Conservation (phyloP, 2,113 vertebrate genomes). For the Apaloderma vittatum region DNA sequence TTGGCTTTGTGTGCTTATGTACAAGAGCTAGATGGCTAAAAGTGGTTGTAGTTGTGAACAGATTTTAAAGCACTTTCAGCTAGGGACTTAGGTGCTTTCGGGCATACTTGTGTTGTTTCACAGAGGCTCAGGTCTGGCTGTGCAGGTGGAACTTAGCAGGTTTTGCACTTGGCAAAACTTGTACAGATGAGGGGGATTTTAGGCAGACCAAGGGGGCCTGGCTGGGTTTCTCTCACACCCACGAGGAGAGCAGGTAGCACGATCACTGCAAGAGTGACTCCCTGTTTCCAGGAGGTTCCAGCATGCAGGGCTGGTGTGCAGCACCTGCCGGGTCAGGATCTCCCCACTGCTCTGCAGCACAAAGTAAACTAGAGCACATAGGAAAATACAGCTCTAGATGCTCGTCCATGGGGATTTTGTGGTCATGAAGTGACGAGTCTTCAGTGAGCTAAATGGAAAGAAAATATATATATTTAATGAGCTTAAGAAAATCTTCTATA, state of each 20-base stretch:
- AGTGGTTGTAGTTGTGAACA: neutral
- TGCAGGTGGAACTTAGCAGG: neutral
- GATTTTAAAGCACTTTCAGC: conserved; percentile 8
- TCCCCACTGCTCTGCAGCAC: neutral
- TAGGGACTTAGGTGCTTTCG: neutral
- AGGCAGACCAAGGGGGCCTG: neutral
- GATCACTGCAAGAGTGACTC: neutral
- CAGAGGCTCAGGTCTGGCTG: neutral
- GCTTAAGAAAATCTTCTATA: neutral
- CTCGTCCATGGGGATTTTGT: neutral
- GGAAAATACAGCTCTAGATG: neutral
- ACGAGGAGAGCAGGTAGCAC: neutral
- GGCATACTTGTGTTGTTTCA: neutral
- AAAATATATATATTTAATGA: conserved; percentile 35
- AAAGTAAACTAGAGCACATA: neutral
- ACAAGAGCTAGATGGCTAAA: neutral
- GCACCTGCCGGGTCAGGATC: neutral
- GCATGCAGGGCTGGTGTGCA: accelerated
- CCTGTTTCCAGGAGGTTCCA: accelerated
- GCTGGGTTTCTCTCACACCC: neutral
- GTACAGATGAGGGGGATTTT: neutral
- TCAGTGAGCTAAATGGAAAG: conserved; percentile 19
- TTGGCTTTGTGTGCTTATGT: neutral
- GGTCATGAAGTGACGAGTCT: neutral
- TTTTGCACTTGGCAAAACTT: neutral